Conservation (phyloP, 2,797 vertebrate genomes). For the Sebastes paucispinis region DNA sequence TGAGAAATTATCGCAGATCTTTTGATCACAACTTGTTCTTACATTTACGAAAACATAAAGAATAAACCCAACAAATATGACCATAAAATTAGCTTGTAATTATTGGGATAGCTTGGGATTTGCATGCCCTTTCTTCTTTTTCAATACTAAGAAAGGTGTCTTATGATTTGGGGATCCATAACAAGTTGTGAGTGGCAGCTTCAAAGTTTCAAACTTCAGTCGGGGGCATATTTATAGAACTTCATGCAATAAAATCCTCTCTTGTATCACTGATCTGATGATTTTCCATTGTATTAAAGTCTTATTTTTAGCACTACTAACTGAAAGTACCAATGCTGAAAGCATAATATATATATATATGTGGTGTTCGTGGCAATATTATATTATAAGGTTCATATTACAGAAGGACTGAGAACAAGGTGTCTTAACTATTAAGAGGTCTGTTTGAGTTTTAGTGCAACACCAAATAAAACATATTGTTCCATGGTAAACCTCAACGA, state of each 20-base stretch:
- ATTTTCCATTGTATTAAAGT: neutral
- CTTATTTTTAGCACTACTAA: neutral
- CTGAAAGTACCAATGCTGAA: neutral
- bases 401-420: neutral
- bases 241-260: neutral
- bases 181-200: neutral
- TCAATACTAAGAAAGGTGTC: neutral
- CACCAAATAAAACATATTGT: neutral
- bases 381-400: neutral
- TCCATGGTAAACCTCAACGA: neutral
- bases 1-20: too few relatives aligned
- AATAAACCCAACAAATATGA: too few relatives aligned
- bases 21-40: too few relatives aligned
- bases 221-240: neutral
- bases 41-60: neutral
- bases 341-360: too few relatives aligned
- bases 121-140: neutral
- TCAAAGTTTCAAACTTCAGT: neutral
- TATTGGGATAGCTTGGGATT: neutral
- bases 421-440: neutral
- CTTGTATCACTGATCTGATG: neutral
- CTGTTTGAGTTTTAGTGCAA: neutral
- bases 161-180: constrained; percentile 5
- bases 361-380: neutral
- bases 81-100: neutral